Conservation (phyloP, 2,888 invertebrate genomes). For the Noctuana brunneofusca region DNA sequence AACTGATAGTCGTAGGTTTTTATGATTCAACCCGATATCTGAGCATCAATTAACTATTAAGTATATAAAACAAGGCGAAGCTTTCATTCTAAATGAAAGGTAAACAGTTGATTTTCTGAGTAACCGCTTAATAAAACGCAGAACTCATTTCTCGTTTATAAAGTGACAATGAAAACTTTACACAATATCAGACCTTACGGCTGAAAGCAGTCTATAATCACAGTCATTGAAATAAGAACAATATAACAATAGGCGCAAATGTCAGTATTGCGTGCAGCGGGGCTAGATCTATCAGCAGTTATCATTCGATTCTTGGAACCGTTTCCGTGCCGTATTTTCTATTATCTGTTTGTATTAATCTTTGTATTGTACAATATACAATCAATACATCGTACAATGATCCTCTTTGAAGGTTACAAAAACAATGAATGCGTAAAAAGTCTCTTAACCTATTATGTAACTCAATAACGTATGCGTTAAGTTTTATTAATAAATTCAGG, state of each 20-base stretch:
- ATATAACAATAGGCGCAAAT: conserved; percentile 41
- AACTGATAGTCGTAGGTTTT: not conserved
- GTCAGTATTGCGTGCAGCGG: conserved; percentile 49
- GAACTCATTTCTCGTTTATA: conserved; percentile 14
- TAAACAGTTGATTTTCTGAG: conserved; percentile 11
- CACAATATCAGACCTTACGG: conserved; percentile 14
- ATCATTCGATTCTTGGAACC: conserved; percentile 42
- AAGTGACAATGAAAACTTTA: conserved; percentile 29
- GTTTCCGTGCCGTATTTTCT: conserved; percentile 12
- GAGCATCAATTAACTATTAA: not conserved
- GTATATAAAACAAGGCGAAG: not conserved
- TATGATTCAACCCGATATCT: not conserved
- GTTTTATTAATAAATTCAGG: too few species aligned
- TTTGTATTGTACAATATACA: not conserved
- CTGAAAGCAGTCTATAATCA: conserved; percentile 27
- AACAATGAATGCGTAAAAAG: too few species aligned
- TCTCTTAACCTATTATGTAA: too few species aligned
- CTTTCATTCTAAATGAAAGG: conserved; percentile 9
- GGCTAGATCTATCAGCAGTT: conserved; percentile 45
- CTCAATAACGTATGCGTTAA: too few species aligned
- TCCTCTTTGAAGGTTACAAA: too few species aligned
- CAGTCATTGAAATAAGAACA: conserved; percentile 24
- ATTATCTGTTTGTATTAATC: conserved; percentile 9
- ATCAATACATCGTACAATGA: not conserved
- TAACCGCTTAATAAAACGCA: conserved; percentile 10